Evolutionary conservation across 1,140 invertebrate genomes (phyloP).

Genomic region (Drosophila repleta): DNA sequence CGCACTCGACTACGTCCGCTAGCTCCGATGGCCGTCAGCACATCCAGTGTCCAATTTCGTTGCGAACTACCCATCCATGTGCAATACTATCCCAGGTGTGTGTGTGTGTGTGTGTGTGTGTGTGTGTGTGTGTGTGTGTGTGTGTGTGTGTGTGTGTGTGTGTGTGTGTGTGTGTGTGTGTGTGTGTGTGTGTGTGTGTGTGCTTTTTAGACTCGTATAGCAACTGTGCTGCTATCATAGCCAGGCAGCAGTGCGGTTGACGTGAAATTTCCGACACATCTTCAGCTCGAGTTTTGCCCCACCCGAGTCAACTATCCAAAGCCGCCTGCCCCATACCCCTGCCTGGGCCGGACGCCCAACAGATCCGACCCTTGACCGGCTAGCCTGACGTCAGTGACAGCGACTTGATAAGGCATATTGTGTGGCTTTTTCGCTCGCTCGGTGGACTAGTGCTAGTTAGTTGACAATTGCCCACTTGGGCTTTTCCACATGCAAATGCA

Average conservation of each 20-base stretch:
- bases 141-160: conserved; percentile 22
- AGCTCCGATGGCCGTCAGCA: conserved; percentile 41
- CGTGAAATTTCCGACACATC: conserved; percentile 56
- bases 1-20: conserved; percentile 23
- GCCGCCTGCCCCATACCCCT: not conserved
- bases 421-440: not conserved
- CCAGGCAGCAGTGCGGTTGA: conserved; percentile 25
- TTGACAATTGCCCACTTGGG: conserved; percentile 3
- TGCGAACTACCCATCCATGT: conserved; percentile 63
- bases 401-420: conserved; percentile 12
- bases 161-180: not conserved
- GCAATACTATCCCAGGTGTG: conserved; percentile 74
- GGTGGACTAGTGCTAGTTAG: not conserved
- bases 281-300: conserved; percentile 56
- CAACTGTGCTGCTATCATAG: conserved; percentile 5
- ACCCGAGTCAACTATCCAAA: too few species aligned
- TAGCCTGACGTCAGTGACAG: conserved; percentile 38
- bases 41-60: conserved; percentile 51
- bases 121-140: not conserved
- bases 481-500: conserved; percentile 22
- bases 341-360: not conserved
- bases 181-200: conserved; percentile 20
- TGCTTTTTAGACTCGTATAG: conserved; percentile 6
- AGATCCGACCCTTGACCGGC: not conserved
- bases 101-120: not conserved